Base-by-base conservation (phyloP, 2,888 invertebrate genomes). In the Unio pictorum region DNA sequence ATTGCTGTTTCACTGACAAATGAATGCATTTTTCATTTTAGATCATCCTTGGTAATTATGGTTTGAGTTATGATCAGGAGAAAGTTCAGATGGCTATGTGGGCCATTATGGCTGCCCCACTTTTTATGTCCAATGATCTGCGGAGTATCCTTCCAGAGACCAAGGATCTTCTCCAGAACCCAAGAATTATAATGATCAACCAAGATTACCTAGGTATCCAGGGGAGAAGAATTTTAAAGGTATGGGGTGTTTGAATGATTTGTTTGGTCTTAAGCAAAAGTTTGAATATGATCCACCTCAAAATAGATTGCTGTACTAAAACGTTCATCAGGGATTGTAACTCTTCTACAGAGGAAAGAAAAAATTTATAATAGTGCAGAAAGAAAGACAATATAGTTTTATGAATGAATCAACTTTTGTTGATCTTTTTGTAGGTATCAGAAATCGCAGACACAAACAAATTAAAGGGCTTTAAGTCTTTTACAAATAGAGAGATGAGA, bases 11-110 rank as follows among this genome's bases (percentile, higher is more conserved):
- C 45, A 45, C 45, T 15, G 15, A 15, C 45, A 45, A 23, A 23
- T 23, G 23, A 23, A 45, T 45, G 45, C 11, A 45, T 45, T 45
- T 45, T 45, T 72, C 73, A 61, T 89, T 93, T 55, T 91, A 96
- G 96, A 91, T 96, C 85, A 96, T 98, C 80, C 94, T 97, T 86
- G 98, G 98, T 58, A 96, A 97, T 91, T 97, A 95, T 89, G 97
- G 97, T 1, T 91, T 98, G 58, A 97, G 97, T 84, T 95, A 95
- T 89, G 96, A 97, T 86, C 97, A 98, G 91, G 95, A 96, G 86
- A 95, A 96, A 91, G 95, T 96, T 0, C 98, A 98, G 92, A 97
- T 98, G 94, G 97, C 97, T 5, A 92, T 98, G 76, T 98, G 98
- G 98, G 95, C 97, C 5, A 96, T 98, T 82, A 91, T 97, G 87